Conservation (phyloP, 1,140 invertebrate species). For the Drosophila santomea region DNA sequence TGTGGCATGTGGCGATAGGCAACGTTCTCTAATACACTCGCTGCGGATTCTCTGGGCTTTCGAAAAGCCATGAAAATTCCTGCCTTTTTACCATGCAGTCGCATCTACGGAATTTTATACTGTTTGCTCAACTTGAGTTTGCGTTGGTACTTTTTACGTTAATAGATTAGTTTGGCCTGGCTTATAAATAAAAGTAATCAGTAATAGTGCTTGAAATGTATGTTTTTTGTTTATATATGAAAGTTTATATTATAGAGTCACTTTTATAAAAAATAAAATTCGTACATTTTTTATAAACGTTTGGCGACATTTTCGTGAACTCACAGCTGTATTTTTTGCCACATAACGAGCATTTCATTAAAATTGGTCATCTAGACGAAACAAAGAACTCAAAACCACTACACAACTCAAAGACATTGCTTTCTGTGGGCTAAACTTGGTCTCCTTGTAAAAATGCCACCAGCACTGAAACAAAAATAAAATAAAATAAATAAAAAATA, state of each 20-base stretch:
- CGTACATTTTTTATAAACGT: too few relatives aligned
- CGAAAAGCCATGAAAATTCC: too few relatives aligned
- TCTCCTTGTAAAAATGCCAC: conserved; percentile 19
- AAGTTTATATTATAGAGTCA: too few relatives aligned
- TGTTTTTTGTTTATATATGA: too few relatives aligned
- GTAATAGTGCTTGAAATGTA: too few relatives aligned
- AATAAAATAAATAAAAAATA: too few relatives aligned
- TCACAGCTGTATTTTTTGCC: not conserved
- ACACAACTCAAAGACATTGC: conserved; percentile 4
- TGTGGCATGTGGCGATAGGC: not conserved
- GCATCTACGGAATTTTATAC: too few relatives aligned
- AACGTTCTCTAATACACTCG: conserved; percentile 2
- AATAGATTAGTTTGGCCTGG: not conserved
- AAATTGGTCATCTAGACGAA: conserved; percentile 2
- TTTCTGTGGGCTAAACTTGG: conserved; percentile 7
- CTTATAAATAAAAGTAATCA: not conserved
- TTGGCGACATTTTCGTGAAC: too few relatives aligned
- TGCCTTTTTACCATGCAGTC: too few relatives aligned
- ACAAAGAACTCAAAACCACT: conserved; percentile 12
- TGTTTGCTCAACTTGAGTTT: not conserved
- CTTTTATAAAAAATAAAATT: too few relatives aligned
- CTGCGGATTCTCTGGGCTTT: not conserved
- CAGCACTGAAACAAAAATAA: not conserved
- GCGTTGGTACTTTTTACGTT: not conserved
- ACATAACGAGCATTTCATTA: conserved; percentile 8